Evolutionary conservation across 2,797 vertebrate species (phyloP).

Genomic region (Pangasius larnaudii): DNA sequence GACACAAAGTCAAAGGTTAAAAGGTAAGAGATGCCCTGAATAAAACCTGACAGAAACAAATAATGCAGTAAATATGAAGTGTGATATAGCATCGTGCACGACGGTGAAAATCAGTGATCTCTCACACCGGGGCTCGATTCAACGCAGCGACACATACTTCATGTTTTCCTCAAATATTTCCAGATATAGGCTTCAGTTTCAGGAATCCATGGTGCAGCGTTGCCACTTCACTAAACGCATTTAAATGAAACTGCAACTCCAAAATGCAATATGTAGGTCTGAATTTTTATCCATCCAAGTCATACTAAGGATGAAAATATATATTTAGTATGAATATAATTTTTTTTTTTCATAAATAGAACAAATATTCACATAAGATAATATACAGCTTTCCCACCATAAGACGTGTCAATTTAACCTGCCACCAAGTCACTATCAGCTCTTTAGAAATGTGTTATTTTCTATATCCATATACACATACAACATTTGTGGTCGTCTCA

Average conservation of each 20-base stretch:
- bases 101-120: neutral
- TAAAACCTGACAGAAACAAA: constrained; percentile 6
- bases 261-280: neutral
- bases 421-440: neutral
- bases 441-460: neutral
- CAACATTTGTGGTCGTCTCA: constrained; percentile 56
- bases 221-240: neutral
- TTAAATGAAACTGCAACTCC: neutral
- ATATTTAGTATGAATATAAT: neutral
- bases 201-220: neutral
- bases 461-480: neutral
- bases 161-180: neutral
- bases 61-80: neutral
- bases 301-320: neutral
- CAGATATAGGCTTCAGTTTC: neutral
- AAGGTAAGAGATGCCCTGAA: neutral
- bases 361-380: neutral
- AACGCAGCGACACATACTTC: neutral
- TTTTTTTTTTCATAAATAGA: neutral
- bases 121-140: constrained; percentile 4
- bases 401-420: constrained; percentile 1
- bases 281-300: neutral
- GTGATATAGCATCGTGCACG: neutral
- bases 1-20: constrained; percentile 39
- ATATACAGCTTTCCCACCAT: neutral